Evolutionary conservation across 2,888 invertebrate species (phyloP), one percentile per base, ranked within the genome.

Genomic region (Lordiphosa fenestrarum): DNA sequence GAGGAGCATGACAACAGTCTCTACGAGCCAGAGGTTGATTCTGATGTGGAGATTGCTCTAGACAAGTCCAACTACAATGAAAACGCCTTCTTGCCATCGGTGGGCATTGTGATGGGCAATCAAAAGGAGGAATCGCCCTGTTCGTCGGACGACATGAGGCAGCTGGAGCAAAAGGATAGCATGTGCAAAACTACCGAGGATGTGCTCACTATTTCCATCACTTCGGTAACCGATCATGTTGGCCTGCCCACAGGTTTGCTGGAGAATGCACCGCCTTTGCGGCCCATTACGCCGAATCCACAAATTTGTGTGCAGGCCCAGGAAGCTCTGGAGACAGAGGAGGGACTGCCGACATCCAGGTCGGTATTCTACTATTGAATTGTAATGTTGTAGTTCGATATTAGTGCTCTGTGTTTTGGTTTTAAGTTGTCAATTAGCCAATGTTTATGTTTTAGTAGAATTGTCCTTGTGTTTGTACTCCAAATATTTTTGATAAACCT

Each of bases 1-100:
- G 93, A 93, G 39, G 94, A 93, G 12, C 92, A 92, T 62, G 92
- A 93, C 12, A 93, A 92, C 13, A 94, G 94, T 71, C 92, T 93
- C 44, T 92, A 90, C 51, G 90, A 90, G 62, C 89, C 89, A 2
- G 89, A 90, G 35, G 64, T 76, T 4, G 87, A 87, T 40, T 86
- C 81, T 0, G 83, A 85, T 67, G 72, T 81, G 9, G 85, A 88
- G 51, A 80, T 86, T 36, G 86, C 77, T 0, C 44, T 75, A 4
- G 85, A 85, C 21, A 85, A 84, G 15, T 65, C 73, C 1, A 81
- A 73, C 23, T 89, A 86, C 85, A 87, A 88, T 13, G 89, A 90
- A 68, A 89, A 92, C 56, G 90, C 92, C 5, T 93, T 93, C 71
- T 87, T 93, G 13, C 93, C 94, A 0, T 91, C 92, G 62, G 91